Percentiles rank a stretch among this genome's conserved stretches.
Conservation (phyloP, 2,113 vertebrate species). For the Ammospiza caudacuta region DNA sequence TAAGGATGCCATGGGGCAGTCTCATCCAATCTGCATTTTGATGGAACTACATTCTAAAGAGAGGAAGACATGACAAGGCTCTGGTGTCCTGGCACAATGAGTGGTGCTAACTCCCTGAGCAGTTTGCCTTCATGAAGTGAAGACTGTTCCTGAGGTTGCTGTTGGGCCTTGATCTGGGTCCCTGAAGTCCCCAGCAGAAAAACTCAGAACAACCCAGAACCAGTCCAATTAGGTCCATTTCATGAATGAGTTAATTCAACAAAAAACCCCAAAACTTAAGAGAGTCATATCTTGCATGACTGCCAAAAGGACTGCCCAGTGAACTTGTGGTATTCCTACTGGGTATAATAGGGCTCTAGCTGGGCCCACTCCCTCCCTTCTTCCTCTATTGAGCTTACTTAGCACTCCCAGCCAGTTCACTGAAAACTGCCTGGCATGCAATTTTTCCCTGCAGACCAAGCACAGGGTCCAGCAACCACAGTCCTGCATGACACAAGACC, state of each 20-base stretch:
- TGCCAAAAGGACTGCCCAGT: background rate
- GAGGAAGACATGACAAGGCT: background rate
- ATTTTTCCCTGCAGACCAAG: background rate
- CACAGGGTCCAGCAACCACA: background rate
- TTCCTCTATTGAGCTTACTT: background rate
- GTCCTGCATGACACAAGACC: background rate
- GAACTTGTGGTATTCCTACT: background rate
- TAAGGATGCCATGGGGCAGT: background rate
- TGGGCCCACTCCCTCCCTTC: background rate
- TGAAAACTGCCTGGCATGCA: background rate
- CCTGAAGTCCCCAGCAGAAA: background rate
- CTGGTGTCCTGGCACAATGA: background rate
- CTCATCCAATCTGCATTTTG: background rate
- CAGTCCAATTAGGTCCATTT: background rate
- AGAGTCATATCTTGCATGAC: background rate
- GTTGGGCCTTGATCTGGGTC: background rate
- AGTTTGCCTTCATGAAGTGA: background rate
- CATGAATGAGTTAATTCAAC: background rate
- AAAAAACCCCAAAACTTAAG: background rate
- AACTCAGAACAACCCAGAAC: background rate
- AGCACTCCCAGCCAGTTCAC: background rate
- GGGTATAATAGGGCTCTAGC: background rate
- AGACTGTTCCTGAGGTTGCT: background rate
- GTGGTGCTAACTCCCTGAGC: background rate
- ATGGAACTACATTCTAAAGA: background rate